phyloP scores from a whole-genome alignment of 2,888 invertebrate genomes.

The Platycheirus rosarum region DNA sequence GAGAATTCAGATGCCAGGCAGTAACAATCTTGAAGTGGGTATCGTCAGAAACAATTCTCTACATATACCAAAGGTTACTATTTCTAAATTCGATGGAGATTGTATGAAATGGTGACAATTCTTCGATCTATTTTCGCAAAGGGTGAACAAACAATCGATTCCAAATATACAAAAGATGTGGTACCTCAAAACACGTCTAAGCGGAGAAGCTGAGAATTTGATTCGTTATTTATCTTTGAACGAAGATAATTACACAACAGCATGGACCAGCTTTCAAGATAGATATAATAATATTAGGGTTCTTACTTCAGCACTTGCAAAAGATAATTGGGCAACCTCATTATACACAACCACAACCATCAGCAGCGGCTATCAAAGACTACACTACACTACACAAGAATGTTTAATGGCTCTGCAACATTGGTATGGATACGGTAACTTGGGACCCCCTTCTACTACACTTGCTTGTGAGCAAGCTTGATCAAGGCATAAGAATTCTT shows the following conservation, averaged over 20 bases:
- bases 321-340: slow-evolving; percentile 39
- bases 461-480: slow-evolving; percentile 11
- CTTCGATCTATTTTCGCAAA: slow-evolving; percentile 42
- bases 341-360: slow-evolving; percentile 12
- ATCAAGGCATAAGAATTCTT: slow-evolving; percentile 7
- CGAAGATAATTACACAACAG: slow-evolving; percentile 43
- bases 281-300: slow-evolving; percentile 45
- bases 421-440: slow-evolving; percentile 6
- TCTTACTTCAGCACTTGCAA: slow-evolving; percentile 34
- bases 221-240: slow-evolving; percentile 41
- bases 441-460: slow-evolving; percentile 11
- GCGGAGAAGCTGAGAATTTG: slow-evolving; percentile 40
- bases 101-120: slow-evolving; percentile 48
- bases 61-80: slow-evolving; percentile 31
- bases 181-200: slow-evolving; percentile 50
- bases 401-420: slow-evolving; percentile 5
- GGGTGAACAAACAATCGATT: slow-evolving; percentile 33
- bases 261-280: slow-evolving; percentile 49
- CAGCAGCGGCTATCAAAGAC: slow-evolving; percentile 34
- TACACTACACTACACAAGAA: slow-evolving; percentile 35
- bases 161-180: slow-evolving; percentile 45
- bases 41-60: slow-evolving; percentile 6
- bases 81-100: slow-evolving; percentile 49
- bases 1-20: background rate
- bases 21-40: background rate